Evolutionary conservation across 35 echinoderm and acorn worm genomes (phyloP), one percentile per base, ranked within the genome.

Genomic region (Heliocidaris erythrogramma): DNA sequence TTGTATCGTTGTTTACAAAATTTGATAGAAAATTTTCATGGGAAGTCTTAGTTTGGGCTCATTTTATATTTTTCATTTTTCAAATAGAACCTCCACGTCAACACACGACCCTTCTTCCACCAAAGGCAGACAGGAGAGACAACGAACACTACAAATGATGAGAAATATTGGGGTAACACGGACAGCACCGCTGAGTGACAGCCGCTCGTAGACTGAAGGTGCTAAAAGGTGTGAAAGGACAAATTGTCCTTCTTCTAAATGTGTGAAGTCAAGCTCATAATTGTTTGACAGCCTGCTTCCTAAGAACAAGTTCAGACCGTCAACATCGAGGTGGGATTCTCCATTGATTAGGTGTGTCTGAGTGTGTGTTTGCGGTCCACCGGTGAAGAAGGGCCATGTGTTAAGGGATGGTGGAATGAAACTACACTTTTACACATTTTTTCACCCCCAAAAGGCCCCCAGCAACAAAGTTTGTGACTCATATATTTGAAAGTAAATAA

Each of bases 261-360:
- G 65, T 78, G 65, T 78, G 65, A 78, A 78, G 65, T 78, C 65
- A 78, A 78, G 65, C 65, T 78, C 65, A 78, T 78, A 78, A 78
- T n/a, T 78, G 65, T 78, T 78, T 78, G 65, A 78, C 65, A 78
- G 65, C 65, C 65, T 78, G 65, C 17, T 24, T 78, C 65, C 27
- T 21, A 78, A 27, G 65, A 78, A 78, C 65, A 78, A 78, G n/a
- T n/a, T 78, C 65, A 78, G 65, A 78, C 27, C 65, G 21, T 78
- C 17, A n/a, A 17, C 21, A 21, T 78, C 27, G 65, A 78, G 65
- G 65, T 78, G 21, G 21, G 65, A 24, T 78, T 21, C 14, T 78
- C 27, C 65, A 78, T 78, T 78, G 65, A 78, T 78, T 18, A 24
- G 27, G n/a, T 21, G 65, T 78, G 65, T 78, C 18, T 21, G 65